Evolutionary conservation across 2,888 invertebrate species (phyloP), one percentile per base, ranked within the genome.

Genomic region (Drosophila testacea): DNA sequence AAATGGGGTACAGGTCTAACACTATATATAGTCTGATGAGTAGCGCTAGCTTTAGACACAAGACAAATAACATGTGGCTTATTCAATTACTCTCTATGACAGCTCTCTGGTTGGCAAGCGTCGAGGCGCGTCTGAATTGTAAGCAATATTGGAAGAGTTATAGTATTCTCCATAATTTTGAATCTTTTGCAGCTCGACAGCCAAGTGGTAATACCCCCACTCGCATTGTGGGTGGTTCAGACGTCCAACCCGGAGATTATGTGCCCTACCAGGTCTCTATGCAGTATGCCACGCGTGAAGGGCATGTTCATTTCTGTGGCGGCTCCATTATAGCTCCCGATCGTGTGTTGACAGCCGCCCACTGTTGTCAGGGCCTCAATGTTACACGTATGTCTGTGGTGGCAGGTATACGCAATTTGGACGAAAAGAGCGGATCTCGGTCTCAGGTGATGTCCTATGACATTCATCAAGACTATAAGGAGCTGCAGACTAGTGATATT

Each of bases 241-340:
- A 90, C 69, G 74, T 91, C 22, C 90, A 81, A 0, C 30, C 38
- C 0, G 89, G 69, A 6, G 80, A 79, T 51, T 89, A 82, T 44
- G 85, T 92, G 56, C 91, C 92, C 6, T 93, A 92, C 65, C 92
- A 92, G 76, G 83, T 93, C 0, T 93, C 93, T 1, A 41, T 92
- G 41, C 91, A 92, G 64, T 86, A 90, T 55, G 57, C n/a, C 0
- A 79, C 74, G 7, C 61, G 47, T 7, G 77, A 75, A 4, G 83
- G 68, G 6, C 79, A 87, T 41, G 52, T 74, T 22, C 92, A 92
- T 50, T 91, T 88, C 67, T 92, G 92, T 63, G 92, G 92, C 4
- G 92, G 92, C 16, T 91, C 92, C 0, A 92, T 92, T 27, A 85
- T 92, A 39, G 71, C 88, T 0, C 68, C 87, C 6, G 73, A 87